phyloP scores from a whole-genome alignment of 2,113 vertebrate species.

The Neodontobutis hainanensis region DNA sequence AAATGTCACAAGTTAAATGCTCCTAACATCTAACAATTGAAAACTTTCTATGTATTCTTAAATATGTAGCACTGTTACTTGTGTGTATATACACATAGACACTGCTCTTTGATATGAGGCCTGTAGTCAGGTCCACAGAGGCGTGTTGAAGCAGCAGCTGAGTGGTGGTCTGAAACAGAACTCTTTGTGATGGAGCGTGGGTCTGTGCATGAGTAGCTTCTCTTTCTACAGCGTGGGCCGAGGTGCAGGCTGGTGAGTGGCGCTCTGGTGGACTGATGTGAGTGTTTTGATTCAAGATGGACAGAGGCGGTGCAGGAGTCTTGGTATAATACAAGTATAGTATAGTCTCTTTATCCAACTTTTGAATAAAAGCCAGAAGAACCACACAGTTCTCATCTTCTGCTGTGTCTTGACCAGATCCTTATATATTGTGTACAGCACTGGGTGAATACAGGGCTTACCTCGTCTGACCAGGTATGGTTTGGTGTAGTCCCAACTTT shows the following conservation, averaged over 20 bases:
- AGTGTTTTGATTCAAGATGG: constrained; percentile 62
- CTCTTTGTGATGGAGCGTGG: background rate
- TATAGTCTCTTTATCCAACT: constrained; percentile 31
- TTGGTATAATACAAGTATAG: constrained; percentile 48
- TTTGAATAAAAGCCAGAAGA: constrained; percentile 23
- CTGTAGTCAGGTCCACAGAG: background rate
- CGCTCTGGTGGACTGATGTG: constrained; percentile 50
- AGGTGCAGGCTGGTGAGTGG: constrained; percentile 62
- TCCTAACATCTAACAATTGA: no score
- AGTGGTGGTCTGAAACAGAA: background rate
- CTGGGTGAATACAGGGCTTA: constrained; percentile 70
- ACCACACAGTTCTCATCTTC: constrained; percentile 14
- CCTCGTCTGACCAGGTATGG: constrained; percentile 94
- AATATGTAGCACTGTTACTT: no score
- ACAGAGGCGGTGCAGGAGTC: constrained; percentile 38
- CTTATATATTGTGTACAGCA: background rate
- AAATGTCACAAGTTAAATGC: no score
- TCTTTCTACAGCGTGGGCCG: constrained; percentile 26
- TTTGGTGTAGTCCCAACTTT: constrained; percentile 99
- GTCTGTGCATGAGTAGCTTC: constrained; percentile 64
- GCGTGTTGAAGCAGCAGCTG: constrained; percentile 8
- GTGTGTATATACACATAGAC: no score
- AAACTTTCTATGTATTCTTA: no score
- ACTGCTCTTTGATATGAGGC: no score
- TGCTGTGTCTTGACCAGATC: background rate